Evolutionary conservation across 2,888 invertebrate species (phyloP), one percentile per base, ranked within the genome.

Genomic region (Halictus quadricinctus): DNA sequence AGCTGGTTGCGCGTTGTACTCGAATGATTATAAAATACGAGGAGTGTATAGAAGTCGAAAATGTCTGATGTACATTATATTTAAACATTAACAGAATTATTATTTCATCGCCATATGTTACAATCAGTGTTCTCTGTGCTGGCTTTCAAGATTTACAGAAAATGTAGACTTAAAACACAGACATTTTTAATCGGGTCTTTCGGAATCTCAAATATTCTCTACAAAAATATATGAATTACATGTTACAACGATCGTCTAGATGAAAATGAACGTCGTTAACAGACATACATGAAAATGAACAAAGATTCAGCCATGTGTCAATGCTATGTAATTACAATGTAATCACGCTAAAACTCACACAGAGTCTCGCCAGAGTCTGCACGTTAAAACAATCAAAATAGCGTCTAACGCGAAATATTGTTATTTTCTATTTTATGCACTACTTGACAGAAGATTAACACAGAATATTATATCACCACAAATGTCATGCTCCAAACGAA

Each of bases 371-470:
- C 41, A 70, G 25, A 70, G 25, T 43, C 21, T 41, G 18, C 36
- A 64, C 4, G 25, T 13, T 46, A 72, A 72, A 13, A 29, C 25
- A 36, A 12, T 76, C 7, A n/a, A 15, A n/a, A 25, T 48, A 15
- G 54, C 54, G 29, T 8, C 58, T 70, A 29, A 29, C 60, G 66
- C 21, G 60, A 54, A 50, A 72, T 80, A 79, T 66, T 36, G 70
- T 79, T 81, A 76, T 73, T 58, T 36, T 29, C 48, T 79, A 60
- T 80, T 70, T 77, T 78, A 76, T 74, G 76, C 76, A 58, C 72
- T 86, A 79, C 76, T 77, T 75, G 50, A 69, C 72, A 72, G 50
- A 60, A 82, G 69, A 86, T 86, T 82, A 86, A 86, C 80, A 86
- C 46, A 78, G 41, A 76, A 72, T 74, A 50, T 70, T 43, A 43